Evolutionary conservation across 2,797 vertebrate species (phyloP), one percentile per base, ranked within the genome.

Genomic region (Yasuhikotakia modesta): DNA sequence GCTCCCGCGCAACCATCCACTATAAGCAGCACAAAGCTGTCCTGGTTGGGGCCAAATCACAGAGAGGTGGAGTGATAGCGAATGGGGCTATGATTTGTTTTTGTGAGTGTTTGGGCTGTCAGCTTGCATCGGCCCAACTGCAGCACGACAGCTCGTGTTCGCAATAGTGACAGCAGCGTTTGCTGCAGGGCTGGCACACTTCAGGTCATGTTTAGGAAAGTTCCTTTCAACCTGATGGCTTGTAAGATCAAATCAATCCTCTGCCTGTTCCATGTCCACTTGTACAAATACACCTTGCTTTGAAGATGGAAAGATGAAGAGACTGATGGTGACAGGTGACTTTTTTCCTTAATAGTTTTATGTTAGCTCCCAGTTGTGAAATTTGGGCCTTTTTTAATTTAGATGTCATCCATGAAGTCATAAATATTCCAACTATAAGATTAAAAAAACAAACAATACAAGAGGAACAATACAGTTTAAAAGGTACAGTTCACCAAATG

Each of bases 221-320:
- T 90, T 92, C 83, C 89, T 89, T 90, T 93, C 90, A 92, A 90
- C 90, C 91, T 92, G 91, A 94, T 90, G 91, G 91, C 90, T 91
- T 93, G 91, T 92, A 93, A 89, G 91, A 93, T 94, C 92, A 93
- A 86, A 94, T 93, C 91, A 93, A 92, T 93, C 91, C 88, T 83
- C 84, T 89, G 88, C 89, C 82, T 88, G 86, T 88, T 72, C 64
- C 14, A 58, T 88, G 83, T 91, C 89, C 86, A 84, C 87, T 89
- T 78, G 83, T 88, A 90, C 90, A 91, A 89, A 90, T 86, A 90
- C 86, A 91, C 90, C 90, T 89, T 86, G 78, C 45, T 73, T 85
- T 87, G 86, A 90, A 84, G 55, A 83, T 83, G 61, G 65, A 46
- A 72, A 70, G 73, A 68, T 35, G 78, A 66, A 60, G 72, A 71